These are phyloP conservation scores for Pseudomyrmex pallidus DNA, from an alignment of 1,140 invertebrate genomes.

Conservation along the genomic window DNA sequence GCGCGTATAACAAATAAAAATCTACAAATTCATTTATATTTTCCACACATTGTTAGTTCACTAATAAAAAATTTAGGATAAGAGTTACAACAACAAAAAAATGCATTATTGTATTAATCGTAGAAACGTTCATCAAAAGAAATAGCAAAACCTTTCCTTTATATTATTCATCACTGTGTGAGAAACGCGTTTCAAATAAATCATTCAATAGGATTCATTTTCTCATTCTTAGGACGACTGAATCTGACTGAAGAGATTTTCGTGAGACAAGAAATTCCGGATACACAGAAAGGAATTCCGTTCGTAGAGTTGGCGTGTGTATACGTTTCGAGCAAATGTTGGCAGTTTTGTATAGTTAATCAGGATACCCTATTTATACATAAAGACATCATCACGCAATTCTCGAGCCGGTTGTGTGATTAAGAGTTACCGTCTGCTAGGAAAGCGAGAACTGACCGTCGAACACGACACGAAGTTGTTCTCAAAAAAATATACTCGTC, in stretches of 20 bases:
- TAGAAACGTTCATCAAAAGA: constrained; percentile 24
- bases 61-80: no score
- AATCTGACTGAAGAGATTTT: constrained; percentile 23
- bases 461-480: constrained; percentile 53
- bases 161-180: constrained; percentile 17
- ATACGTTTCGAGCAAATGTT: constrained; percentile 75
- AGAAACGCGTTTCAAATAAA: constrained; percentile 8
- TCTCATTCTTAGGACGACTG: constrained; percentile 36
- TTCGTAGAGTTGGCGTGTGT: constrained; percentile 63
- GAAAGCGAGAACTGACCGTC: constrained; percentile 4
- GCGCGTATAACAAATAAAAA: no score
- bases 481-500: constrained; percentile 57
- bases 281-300: constrained; percentile 36
- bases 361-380: constrained; percentile 67
- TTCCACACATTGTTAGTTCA: no score
- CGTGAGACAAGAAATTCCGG: constrained; percentile 48
- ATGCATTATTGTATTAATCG: not conserved
- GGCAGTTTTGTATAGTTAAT: constrained; percentile 77
- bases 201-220: constrained; percentile 19
- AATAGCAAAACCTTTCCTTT: constrained; percentile 9
- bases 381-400: constrained; percentile 75
- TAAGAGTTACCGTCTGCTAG: constrained; percentile 50
- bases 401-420: constrained; percentile 60
- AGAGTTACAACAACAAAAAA: not conserved
- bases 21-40: no score